A percentile compares a stretch with the other conserved stretches of the same genome.
phyloP scores from a whole-genome alignment of 1,140 invertebrate species.

The Pararge aegeria region DNA sequence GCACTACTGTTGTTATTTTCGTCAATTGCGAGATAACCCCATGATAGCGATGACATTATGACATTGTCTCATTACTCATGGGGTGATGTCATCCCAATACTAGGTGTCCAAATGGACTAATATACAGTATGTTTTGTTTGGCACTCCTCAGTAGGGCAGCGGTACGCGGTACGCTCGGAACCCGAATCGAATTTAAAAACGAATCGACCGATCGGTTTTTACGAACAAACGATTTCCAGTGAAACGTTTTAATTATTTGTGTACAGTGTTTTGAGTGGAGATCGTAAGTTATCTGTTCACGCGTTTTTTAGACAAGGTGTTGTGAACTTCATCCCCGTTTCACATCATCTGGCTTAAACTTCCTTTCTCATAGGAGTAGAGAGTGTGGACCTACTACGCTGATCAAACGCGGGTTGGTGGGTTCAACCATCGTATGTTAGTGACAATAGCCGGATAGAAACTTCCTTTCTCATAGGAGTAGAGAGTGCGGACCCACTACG shows the following conservation, averaged over 20 bases:
- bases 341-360: too few relatives aligned
- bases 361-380: too few relatives aligned
- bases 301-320: too few relatives aligned
- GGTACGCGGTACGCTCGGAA: conserved; percentile 33
- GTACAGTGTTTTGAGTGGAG: neutral
- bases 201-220: conserved; percentile 21
- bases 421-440: too few relatives aligned
- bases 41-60: conserved; percentile 15
- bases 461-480: too few relatives aligned
- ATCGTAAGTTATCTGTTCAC: neutral
- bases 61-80: conserved; percentile 25
- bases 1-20: neutral
- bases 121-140: conserved; percentile 44
- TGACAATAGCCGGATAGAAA: too few relatives aligned
- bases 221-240: conserved; percentile 5
- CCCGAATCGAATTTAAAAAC: conserved; percentile 25
- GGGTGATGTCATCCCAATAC: conserved; percentile 28
- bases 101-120: conserved; percentile 24
- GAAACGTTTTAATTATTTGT: neutral
- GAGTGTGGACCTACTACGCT: too few relatives aligned
- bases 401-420: too few relatives aligned
- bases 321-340: too few relatives aligned
- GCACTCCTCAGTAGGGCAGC: conserved; percentile 50
- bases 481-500: too few relatives aligned
- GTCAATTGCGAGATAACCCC: neutral